Evolutionary conservation across 2,113 vertebrate genomes (phyloP), one percentile per base, ranked within the genome.

Genomic region (Coptodon rendalli): DNA sequence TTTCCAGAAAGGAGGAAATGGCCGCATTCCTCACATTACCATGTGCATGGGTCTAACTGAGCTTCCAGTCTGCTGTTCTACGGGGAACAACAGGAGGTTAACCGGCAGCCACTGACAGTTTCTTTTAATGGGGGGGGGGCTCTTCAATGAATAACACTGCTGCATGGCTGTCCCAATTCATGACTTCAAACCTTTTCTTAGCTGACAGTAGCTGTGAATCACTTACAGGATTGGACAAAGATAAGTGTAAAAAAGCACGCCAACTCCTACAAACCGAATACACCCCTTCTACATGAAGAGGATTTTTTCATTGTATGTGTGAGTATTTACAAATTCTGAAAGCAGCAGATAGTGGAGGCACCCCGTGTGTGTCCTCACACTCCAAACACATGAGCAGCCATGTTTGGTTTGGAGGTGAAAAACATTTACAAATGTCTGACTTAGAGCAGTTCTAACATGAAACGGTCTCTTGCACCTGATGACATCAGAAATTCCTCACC

Each of bases 11-110:
- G 92, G 95, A 96, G 96, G 96, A 97, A 97, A 96, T 96, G 94
- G 94, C 91, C 84, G 38, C 96, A 97, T 97, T 97, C 96, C 95
- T 96, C 85, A 93, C 94, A 96, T 97, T 96, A 96, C 94, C 96
- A 96, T 96, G 96, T 95, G 91, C 96, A 96, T 96, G 92, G 92
- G 91, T 93, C 86, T 89, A 87, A 92, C 81, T 36, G 19, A 91
- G 93, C 87, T 89, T 89, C 91, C 89, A 88, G 71, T 88, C 90
- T 91, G 93, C 89, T 91, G 92, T 82, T 91, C 80, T 86, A 93
- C 63, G 12, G 89, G 91, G 85, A 84, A 89, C 68, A 86, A 89
- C 85, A 88, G 87, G 85, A 87, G 89, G 91, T 85, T 53, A 36
- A 73, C 63, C 13, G 52, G 80, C 80, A 84, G 79, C 80, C 78